phyloP scores from a whole-genome alignment of 1,140 invertebrate species.

The Drosophila varians region DNA sequence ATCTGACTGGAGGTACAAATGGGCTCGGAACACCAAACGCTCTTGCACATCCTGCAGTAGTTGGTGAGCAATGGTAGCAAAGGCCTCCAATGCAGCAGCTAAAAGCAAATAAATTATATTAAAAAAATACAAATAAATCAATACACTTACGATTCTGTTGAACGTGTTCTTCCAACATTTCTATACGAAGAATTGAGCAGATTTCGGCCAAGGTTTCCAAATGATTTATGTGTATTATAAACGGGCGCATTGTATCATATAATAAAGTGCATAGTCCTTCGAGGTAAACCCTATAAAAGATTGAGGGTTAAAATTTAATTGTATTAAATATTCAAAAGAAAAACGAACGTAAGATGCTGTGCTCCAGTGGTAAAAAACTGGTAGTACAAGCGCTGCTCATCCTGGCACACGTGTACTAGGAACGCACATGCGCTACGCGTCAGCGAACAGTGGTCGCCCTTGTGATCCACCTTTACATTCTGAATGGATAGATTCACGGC shows the following conservation, averaged over 20 bases:
- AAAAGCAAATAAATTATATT: conserved; percentile 21
- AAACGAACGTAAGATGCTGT: conserved; percentile 87
- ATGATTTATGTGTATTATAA: conserved; percentile 98
- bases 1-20: conserved; percentile 96
- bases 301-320: neutral
- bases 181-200: conserved; percentile 95
- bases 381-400: conserved; percentile 94
- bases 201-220: conserved; percentile 98
- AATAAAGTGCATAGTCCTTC: conserved; percentile 94
- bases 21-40: conserved; percentile 96
- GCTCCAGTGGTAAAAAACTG: conserved; percentile 93
- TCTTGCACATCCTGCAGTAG: conserved; percentile 98
- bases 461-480: conserved; percentile 88
- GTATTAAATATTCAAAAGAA: no score
- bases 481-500: conserved; percentile 91
- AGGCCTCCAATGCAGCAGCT: conserved; percentile 89
- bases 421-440: conserved; percentile 94
- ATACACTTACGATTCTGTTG: conserved; percentile 89
- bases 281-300: conserved; percentile 87
- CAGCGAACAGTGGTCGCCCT: conserved; percentile 94
- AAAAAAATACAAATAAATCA: conserved; percentile 13
- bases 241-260: conserved; percentile 97
- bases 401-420: conserved; percentile 95
- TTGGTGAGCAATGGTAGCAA: conserved; percentile 93
- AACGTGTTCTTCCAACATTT: conserved; percentile 98